phyloP scores from a whole-genome alignment of 2,797 vertebrate species.

The Mastacembelus armatus region DNA sequence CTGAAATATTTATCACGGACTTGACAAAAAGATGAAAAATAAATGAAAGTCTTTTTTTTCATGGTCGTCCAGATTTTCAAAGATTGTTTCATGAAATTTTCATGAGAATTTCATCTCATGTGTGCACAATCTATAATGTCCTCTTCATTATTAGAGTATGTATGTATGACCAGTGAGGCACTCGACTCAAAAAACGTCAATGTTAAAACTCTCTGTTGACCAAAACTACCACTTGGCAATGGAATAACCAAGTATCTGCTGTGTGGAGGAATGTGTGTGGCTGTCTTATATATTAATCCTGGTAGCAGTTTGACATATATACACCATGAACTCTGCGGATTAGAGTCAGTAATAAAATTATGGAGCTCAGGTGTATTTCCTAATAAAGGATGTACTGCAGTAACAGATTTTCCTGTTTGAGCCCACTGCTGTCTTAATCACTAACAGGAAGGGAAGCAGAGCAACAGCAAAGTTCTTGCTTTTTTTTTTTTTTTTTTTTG shows the following conservation, averaged over 20 bases:
- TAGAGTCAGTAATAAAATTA: background rate
- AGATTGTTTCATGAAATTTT: conserved; percentile 86
- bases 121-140: conserved; percentile 79
- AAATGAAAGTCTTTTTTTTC: conserved; percentile 85
- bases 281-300: background rate
- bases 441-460: conserved; percentile 73
- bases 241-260: background rate
- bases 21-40: conserved; percentile 90
- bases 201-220: conserved; percentile 28
- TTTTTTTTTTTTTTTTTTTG: conserved; percentile 7
- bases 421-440: conserved; percentile 65
- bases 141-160: conserved; percentile 29
- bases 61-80: conserved; percentile 86
- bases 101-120: conserved; percentile 83
- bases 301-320: too few relatives aligned
- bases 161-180: conserved; percentile 34
- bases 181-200: conserved; percentile 38
- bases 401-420: conserved; percentile 65
- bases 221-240: background rate
- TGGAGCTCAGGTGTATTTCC: background rate
- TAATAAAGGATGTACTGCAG: conserved; percentile 42
- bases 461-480: conserved; percentile 37
- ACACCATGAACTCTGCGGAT: background rate
- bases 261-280: background rate
- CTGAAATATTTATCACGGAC: conserved; percentile 87